Evolutionary conservation across 1,140 invertebrate genomes (phyloP).

Genomic region (Leptinotarsa texana): DNA sequence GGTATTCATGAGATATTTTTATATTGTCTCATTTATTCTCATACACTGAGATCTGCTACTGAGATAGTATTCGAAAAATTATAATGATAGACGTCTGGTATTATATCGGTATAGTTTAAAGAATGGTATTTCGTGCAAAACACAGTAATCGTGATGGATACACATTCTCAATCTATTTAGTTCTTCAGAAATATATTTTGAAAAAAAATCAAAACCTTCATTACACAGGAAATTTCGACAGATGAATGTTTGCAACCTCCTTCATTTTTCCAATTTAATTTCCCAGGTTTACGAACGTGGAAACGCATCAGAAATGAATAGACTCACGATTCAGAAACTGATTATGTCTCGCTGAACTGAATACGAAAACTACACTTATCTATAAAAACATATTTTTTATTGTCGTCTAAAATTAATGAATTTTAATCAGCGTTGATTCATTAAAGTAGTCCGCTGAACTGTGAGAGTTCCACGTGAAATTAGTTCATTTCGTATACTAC

Average conservation of each 20-base stretch:
- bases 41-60: too few species aligned
- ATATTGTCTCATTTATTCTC: too few species aligned
- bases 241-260: neutral
- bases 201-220: too few species aligned
- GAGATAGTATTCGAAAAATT: too few species aligned
- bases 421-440: slow-evolving; percentile 11
- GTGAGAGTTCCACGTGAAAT: neutral
- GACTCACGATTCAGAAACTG: neutral
- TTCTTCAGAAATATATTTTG: too few species aligned
- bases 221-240: too few species aligned
- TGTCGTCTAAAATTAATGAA: slow-evolving; percentile 7
- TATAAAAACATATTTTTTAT: neutral
- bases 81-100: too few species aligned
- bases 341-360: neutral
- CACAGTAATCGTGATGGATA: too few species aligned
- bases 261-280: neutral
- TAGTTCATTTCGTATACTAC: neutral
- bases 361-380: neutral
- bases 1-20: too few species aligned
- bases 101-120: too few species aligned
- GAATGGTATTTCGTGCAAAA: too few species aligned
- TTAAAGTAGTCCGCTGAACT: neutral
- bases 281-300: neutral
- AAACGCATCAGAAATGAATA: neutral
- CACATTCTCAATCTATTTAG: too few species aligned